phyloP scores from a whole-genome alignment of 2,888 invertebrate species.

The Sinopyrophorus schimmeli region DNA sequence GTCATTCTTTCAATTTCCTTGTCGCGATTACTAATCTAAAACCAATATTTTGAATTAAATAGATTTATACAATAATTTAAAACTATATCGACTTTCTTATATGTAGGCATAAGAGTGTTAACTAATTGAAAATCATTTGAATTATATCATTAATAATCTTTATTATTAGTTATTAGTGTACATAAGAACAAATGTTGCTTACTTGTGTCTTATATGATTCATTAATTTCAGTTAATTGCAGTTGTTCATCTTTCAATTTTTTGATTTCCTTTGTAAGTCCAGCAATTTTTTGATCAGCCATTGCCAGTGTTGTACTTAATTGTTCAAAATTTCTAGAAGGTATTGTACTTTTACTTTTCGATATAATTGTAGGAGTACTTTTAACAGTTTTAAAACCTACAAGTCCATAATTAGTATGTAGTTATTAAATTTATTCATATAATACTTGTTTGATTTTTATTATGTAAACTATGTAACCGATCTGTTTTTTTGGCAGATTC shows the following conservation, averaged over 20 bases:
- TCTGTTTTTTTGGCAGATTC: conserved; percentile 38
- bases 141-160: too few species aligned
- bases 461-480: conserved; percentile 16
- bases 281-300: conserved; percentile 51
- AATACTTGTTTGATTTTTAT: conserved; percentile 19
- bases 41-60: not conserved
- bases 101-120: too few species aligned
- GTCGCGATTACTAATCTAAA: conserved; percentile 58
- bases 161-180: too few species aligned
- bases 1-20: conserved; percentile 72
- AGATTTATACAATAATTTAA: too few species aligned
- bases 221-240: conserved; percentile 48
- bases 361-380: conserved; percentile 40
- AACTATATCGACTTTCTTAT: too few species aligned
- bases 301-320: conserved; percentile 54
- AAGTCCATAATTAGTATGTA: not conserved
- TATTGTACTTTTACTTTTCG: conserved; percentile 58
- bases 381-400: conserved; percentile 20
- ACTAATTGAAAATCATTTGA: too few species aligned
- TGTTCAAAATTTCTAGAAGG: conserved; percentile 54
- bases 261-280: conserved; percentile 54
- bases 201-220: conserved; percentile 42
- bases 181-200: too few species aligned
- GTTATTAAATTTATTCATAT: conserved; percentile 1
- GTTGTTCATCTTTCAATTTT: conserved; percentile 53